Evolutionary conservation across 2,113 vertebrate genomes (phyloP).

Genomic region (Sebastes schlegelii): DNA sequence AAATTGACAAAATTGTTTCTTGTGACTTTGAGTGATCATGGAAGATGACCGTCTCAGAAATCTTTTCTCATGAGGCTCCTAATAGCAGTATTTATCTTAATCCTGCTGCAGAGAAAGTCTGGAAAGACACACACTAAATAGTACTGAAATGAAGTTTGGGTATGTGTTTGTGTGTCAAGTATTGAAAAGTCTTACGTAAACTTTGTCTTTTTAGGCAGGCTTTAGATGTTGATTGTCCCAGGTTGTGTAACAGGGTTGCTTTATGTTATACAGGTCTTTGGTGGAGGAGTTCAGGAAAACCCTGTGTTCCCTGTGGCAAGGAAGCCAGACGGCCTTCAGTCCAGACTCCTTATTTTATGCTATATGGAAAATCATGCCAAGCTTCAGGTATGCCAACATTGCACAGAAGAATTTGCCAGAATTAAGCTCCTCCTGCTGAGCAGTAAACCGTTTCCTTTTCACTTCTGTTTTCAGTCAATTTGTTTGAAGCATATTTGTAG

Average conservation of each 20-base stretch:
- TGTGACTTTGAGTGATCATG: not conserved
- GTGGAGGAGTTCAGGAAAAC: constrained; percentile 99
- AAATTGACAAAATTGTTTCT: not conserved
- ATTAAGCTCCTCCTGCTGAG: constrained; percentile 2
- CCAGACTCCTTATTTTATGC: constrained; percentile 98
- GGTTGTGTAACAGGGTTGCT: constrained; percentile 6
- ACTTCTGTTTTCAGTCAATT: not conserved
- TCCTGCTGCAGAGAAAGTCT: not conserved
- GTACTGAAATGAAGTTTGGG: not conserved
- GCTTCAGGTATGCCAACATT: constrained; percentile 90
- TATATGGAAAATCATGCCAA: constrained; percentile 99
- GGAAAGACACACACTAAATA: not conserved
- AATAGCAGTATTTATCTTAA: not conserved
- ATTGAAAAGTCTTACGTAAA: too few species aligned
- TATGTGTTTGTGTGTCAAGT: not conserved
- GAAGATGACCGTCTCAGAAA: not conserved
- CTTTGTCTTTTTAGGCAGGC: not conserved
- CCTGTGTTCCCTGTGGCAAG: constrained; percentile 97
- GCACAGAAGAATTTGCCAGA: not conserved
- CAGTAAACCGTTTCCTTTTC: not conserved
- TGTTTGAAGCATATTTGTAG: not conserved
- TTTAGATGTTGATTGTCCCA: not conserved
- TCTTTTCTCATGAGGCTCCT: not conserved
- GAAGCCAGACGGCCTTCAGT: constrained; percentile 95
- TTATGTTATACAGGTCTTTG: constrained; percentile 87